phyloP scores from a whole-genome alignment of 2,113 vertebrate species.

The Tragulus kanchil region DNA sequence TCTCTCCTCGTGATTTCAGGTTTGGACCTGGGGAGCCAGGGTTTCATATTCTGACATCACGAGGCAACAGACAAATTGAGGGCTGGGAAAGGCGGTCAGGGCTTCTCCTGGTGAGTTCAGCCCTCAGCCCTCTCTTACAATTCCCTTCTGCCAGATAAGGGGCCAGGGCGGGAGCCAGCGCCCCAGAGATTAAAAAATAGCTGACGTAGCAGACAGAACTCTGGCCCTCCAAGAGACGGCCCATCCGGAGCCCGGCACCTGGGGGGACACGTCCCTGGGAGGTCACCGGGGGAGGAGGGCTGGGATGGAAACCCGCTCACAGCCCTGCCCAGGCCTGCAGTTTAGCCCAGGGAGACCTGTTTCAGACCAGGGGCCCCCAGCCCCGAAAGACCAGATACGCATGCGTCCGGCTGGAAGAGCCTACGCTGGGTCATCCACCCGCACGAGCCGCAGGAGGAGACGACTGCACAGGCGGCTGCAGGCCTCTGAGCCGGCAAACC shows the following conservation, averaged over 20 bases:
- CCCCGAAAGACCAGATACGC: background rate
- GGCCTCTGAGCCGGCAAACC: fast-evolving
- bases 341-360: background rate
- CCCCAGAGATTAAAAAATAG: background rate
- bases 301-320: background rate
- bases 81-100: fast-evolving
- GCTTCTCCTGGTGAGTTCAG: background rate
- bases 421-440: too few species aligned
- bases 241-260: background rate
- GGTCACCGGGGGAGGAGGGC: background rate
- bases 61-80: background rate
- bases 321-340: background rate
- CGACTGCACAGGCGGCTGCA: fast-evolving
- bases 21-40: background rate
- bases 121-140: background rate
- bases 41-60: background rate
- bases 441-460: background rate
- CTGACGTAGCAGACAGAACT: background rate
- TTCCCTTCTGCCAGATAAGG: background rate
- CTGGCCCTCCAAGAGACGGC: background rate
- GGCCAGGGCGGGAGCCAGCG: background rate
- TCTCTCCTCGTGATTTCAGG: background rate
- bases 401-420: background rate
- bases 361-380: background rate
- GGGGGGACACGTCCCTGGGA: background rate